Evolutionary conservation across 2,113 vertebrate species (phyloP), one percentile per base, ranked within the genome.

Genomic region (Caracal caracal): DNA sequence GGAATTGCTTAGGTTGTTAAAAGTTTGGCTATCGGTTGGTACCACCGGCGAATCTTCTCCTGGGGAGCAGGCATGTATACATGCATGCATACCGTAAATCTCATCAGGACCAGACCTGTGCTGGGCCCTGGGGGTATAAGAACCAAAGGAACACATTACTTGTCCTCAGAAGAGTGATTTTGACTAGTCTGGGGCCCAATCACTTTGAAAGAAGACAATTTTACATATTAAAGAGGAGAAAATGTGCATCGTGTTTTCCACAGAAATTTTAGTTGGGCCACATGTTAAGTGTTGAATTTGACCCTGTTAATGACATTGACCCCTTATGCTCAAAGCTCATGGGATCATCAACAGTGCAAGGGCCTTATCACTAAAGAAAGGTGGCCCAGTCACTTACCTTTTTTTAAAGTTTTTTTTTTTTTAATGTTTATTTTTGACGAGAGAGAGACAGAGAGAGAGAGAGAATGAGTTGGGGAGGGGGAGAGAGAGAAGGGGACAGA

Each of bases 161-260:
- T 10, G 30, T 33, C 61, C 73, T 89, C 37, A 71, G 28, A 95
- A 96, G 84, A 76, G 78, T 78, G 47, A 61, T 84, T 96, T 87
- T 85, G 56, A 88, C 37, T 92, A 86, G 70, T 33, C 61, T 61
- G 47, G 43, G 56, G 49, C 68, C 63, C n/a, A 28, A 59, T 93
- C 37, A 20, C n/a, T 90, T 90, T 88, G 78, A 85, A 66, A 87
- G 71, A 94, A 95, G 75, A 65, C 84, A 35, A 71, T 76, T 90
- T 80, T 75, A 81, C 15, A 47, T 66, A 26, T 75, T 53, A 49
- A 35, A 93, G 30, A 84, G 37, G 11, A 93, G 43, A 93, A 83
- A 90, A 65, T 56, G n/a, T 51, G 65, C 19, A 22, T 63, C 5
- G 7, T 83, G 10, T 83, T 92, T 90, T 93, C 43, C 35, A 37